Evolutionary conservation across 2,888 invertebrate species (phyloP).

Genomic region (Cordylochernes scorpioides): DNA sequence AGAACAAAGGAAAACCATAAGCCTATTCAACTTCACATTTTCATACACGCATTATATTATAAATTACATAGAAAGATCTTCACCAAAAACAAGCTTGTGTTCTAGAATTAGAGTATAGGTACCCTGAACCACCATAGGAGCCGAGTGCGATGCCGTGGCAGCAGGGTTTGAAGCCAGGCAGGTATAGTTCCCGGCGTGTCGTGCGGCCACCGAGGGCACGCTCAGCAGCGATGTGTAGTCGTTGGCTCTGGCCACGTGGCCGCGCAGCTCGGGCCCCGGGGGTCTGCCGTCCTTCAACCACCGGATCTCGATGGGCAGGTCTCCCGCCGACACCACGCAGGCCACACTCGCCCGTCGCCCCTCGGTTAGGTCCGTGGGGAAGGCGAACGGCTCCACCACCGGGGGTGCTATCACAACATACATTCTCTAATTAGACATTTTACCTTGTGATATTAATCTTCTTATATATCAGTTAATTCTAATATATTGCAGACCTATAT

Average conservation of each 20-base stretch:
- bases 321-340: constrained; percentile 10
- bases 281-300: constrained; percentile 22
- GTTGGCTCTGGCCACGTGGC: constrained; percentile 8
- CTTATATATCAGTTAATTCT: too few species aligned
- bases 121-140: constrained; percentile 16
- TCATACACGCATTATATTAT: too few species aligned
- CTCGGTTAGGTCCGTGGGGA: constrained; percentile 7
- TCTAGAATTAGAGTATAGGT: too few species aligned
- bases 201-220: constrained; percentile 20
- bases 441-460: too few species aligned
- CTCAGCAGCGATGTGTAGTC: constrained; percentile 17
- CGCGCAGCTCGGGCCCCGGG: constrained; percentile 14
- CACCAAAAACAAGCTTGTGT: too few species aligned
- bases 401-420: constrained; percentile 7
- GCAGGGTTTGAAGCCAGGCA: constrained; percentile 19
- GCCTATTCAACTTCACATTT: too few species aligned
- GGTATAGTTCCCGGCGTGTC: constrained; percentile 20
- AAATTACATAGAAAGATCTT: too few species aligned
- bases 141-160: constrained; percentile 18
- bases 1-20: too few species aligned
- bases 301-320: constrained; percentile 19
- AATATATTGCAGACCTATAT: too few species aligned
- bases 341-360: constrained; percentile 8
- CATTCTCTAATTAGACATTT: neutral
- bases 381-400: constrained; percentile 8